phyloP scores from a whole-genome alignment of 1,140 invertebrate genomes.

The Pygmarrhopalites habei region DNA sequence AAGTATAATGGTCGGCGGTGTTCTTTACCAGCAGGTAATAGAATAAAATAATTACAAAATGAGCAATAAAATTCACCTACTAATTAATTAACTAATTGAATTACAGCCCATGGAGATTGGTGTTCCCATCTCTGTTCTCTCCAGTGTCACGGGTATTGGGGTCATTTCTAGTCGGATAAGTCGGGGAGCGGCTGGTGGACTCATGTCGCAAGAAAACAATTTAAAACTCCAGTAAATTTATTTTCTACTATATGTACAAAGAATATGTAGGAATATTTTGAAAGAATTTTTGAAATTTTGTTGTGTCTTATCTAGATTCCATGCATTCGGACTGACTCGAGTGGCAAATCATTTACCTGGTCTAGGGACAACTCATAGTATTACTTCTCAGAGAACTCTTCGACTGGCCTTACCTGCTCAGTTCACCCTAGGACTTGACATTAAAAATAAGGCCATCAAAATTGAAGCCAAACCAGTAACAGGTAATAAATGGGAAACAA shows the following conservation, averaged over 20 bases:
- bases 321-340: constrained; percentile 22
- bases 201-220: neutral
- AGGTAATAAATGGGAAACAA: neutral
- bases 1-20: constrained; percentile 16
- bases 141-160: neutral
- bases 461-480: neutral
- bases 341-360: constrained; percentile 30
- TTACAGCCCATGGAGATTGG: constrained; percentile 38
- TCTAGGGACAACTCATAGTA: constrained; percentile 14
- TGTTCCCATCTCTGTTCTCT: constrained; percentile 21
- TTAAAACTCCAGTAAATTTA: constrained; percentile 12
- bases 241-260: neutral
- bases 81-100: too few species aligned
- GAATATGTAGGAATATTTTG: neutral
- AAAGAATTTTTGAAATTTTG: neutral
- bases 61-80: too few species aligned
- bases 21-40: constrained; percentile 29
- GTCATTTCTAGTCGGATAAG: constrained; percentile 6
- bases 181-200: neutral
- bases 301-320: neutral
- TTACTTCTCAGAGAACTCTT: constrained; percentile 14
- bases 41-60: too few species aligned
- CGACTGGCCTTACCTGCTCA: constrained; percentile 6
- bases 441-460: constrained; percentile 7
- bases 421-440: constrained; percentile 9